Conservation (phyloP, 2,113 vertebrate genomes). For the Indicator indicator region DNA sequence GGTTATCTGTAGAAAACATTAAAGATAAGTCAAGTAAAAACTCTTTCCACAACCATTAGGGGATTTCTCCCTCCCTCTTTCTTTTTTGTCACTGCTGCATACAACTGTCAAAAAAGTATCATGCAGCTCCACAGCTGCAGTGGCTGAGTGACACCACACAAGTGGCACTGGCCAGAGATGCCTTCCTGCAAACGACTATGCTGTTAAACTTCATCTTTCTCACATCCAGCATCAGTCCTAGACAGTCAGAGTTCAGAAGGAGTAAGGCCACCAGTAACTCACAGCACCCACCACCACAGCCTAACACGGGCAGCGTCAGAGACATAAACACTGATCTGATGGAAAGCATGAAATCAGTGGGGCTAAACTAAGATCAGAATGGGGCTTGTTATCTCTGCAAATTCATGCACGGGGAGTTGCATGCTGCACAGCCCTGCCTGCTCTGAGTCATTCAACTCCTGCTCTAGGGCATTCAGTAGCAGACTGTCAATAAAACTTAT, state of each 20-base stretch:
- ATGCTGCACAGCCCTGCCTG: not conserved
- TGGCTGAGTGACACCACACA: not conserved
- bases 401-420: not conserved
- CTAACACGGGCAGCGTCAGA: not conserved
- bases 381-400: not conserved
- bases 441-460: constrained; percentile 47
- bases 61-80: not conserved
- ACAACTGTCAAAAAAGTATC: not conserved
- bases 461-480: constrained; percentile 23
- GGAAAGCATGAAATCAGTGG: not conserved
- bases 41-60: not conserved
- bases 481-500: constrained; percentile 50
- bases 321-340: not conserved
- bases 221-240: not conserved
- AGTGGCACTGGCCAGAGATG: not conserved
- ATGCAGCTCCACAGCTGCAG: not conserved
- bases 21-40: not conserved
- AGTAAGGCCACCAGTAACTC: not conserved
- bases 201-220: not conserved
- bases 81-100: not conserved
- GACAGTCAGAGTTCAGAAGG: constrained; percentile 3
- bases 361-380: not conserved
- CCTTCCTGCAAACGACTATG: not conserved
- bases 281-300: not conserved
- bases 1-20: not conserved